phyloP scores from a whole-genome alignment of 1,140 invertebrate genomes.

The Trigoniulus corallinus region DNA sequence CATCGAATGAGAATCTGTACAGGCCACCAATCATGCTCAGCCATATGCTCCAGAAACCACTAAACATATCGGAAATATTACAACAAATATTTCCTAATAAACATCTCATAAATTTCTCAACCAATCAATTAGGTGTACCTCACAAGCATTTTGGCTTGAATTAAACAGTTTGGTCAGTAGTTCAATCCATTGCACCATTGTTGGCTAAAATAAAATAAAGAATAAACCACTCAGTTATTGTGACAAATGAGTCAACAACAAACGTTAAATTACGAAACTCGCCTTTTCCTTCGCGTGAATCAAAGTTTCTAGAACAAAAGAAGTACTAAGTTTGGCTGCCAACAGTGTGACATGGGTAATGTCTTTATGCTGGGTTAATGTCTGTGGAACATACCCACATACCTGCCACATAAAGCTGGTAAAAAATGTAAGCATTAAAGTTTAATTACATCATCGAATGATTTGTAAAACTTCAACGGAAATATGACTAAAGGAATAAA shows the following conservation, averaged over 20 bases:
- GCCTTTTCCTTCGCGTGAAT: conserved; percentile 94
- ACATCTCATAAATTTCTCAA: not conserved
- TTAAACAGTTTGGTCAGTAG: conserved; percentile 86
- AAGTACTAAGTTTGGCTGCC: conserved; percentile 72
- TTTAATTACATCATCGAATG: not conserved
- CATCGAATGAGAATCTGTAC: conserved; percentile 88
- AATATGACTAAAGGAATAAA: not conserved
- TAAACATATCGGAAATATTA: no score
- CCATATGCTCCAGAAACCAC: conserved; percentile 86
- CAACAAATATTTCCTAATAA: not conserved
- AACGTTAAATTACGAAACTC: conserved; percentile 12
- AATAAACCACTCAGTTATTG: conserved; percentile 7
- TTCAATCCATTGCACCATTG: conserved; percentile 92
- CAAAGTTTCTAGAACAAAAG: conserved; percentile 89
- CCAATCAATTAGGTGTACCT: conserved; percentile 24
- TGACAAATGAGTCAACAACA: not conserved
- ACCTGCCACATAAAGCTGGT: conserved; percentile 89
- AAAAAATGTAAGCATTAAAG: conserved; percentile 17
- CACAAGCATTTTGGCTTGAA: conserved; percentile 69
- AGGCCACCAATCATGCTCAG: conserved; percentile 82
- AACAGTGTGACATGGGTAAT: conserved; percentile 45
- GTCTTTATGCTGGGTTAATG: conserved; percentile 50
- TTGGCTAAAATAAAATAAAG: conserved; percentile 41
- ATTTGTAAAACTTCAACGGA: not conserved
- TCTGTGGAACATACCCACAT: conserved; percentile 80